Percentiles rank a stretch among this genome's conserved stretches.
These are phyloP conservation scores for Noctua fimbriata DNA, from an alignment of 2,888 invertebrate species.

Conservation along the genomic window DNA sequence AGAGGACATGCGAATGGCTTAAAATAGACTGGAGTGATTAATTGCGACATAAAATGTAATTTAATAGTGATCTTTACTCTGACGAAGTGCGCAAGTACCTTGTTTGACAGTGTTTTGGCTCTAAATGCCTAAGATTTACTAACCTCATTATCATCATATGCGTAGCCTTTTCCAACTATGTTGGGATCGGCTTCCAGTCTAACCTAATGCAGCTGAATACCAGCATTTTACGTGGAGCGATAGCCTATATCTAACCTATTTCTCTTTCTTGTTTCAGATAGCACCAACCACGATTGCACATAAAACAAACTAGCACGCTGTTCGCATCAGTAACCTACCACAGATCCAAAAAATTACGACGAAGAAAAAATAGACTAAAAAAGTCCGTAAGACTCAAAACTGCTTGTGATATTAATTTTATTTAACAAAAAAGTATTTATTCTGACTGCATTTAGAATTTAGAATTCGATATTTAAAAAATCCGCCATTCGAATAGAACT, in stretches of 20 bases:
- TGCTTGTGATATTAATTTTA: constrained; percentile 83
- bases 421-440: constrained; percentile 68
- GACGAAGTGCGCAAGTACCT: too few species aligned
- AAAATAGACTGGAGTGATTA: background rate
- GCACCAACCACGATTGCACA: constrained; percentile 49
- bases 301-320: constrained; percentile 47
- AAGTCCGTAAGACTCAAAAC: constrained; percentile 88
- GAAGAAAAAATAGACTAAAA: constrained; percentile 67
- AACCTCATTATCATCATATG: background rate
- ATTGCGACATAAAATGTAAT: background rate
- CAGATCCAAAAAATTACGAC: constrained; percentile 61
- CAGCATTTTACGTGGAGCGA: background rate
- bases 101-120: background rate
- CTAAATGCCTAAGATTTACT: background rate
- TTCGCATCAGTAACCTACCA: constrained; percentile 59
- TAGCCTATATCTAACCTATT: constrained; percentile 24
- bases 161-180: background rate
- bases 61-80: background rate
- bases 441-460: constrained; percentile 74
- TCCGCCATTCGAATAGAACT: constrained; percentile 57
- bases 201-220: background rate
- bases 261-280: constrained; percentile 58
- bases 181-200: background rate
- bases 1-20: background rate
- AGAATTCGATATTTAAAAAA: constrained; percentile 66